phyloP scores from a whole-genome alignment of 2,888 invertebrate genomes.

The Pediacus dermestoides region DNA sequence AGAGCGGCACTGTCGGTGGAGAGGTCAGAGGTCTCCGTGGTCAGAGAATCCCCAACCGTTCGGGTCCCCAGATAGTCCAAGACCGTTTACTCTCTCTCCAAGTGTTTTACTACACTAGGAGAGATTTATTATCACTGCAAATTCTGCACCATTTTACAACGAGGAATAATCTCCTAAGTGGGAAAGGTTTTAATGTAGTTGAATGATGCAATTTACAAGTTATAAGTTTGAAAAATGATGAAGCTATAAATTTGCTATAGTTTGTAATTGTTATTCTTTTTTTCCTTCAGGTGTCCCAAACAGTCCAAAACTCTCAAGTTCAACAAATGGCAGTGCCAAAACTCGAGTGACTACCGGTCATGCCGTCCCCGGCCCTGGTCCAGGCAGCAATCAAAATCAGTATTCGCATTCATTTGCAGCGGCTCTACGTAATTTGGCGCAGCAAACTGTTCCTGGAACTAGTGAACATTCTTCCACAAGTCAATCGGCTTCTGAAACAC shows the following conservation, averaged over 20 bases:
- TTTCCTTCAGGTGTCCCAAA: constrained; percentile 32
- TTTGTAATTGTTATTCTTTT: too few relatives aligned
- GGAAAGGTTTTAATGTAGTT: too few relatives aligned
- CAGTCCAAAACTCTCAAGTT: constrained; percentile 37
- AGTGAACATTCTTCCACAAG: constrained; percentile 34
- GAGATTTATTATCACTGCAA: too few relatives aligned
- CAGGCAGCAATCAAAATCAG: constrained; percentile 39
- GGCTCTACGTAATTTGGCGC: constrained; percentile 84
- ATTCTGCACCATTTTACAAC: too few relatives aligned
- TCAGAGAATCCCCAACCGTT: constrained; percentile 2
- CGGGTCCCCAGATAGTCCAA: too few relatives aligned
- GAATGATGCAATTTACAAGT: too few relatives aligned
- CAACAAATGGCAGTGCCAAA: constrained; percentile 43
- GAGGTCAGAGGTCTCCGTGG: constrained; percentile 8
- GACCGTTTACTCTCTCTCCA: too few relatives aligned
- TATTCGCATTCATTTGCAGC: constrained; percentile 78
- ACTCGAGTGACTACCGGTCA: constrained; percentile 41
- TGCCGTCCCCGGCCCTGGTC: constrained; percentile 48
- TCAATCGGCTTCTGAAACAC: constrained; percentile 31
- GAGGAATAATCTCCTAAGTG: too few relatives aligned
- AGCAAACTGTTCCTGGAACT: constrained; percentile 75
- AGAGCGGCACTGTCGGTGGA: constrained; percentile 2
- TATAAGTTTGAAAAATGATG: too few relatives aligned
- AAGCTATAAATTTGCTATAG: too few relatives aligned
- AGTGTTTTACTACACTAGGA: too few relatives aligned